Percentiles rank a stretch among this genome's conserved stretches.
Conservation (phyloP, 2,888 invertebrate species). For the Tenthredo scrophulariae region DNA sequence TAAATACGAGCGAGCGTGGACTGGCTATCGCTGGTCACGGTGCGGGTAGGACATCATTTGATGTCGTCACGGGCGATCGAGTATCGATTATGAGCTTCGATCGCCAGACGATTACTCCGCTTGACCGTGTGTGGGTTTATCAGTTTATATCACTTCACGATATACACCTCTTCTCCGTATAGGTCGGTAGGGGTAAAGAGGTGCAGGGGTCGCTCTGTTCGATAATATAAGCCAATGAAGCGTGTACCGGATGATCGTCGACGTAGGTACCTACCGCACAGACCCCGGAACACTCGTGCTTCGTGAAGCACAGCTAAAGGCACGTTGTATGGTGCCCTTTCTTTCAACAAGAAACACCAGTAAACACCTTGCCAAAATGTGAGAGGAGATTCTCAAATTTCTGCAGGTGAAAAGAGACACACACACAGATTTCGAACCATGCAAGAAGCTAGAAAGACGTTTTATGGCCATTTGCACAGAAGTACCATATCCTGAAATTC, state of each 20-base stretch:
- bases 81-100: constrained; percentile 30
- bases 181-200: background rate
- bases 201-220: background rate
- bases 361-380: background rate
- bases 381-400: background rate
- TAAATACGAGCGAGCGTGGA: constrained; percentile 27
- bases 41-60: constrained; percentile 27
- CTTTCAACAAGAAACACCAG: background rate
- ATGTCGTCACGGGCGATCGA: constrained; percentile 41
- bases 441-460: no score
- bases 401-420: background rate
- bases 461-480: no score
- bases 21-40: constrained; percentile 22
- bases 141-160: constrained; percentile 25
- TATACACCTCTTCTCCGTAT: background rate
- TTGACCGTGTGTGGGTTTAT: background rate
- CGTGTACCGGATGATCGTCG: constrained; percentile 26
- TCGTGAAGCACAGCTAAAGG: constrained; percentile 34
- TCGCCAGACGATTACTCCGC: background rate
- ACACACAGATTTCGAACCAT: background rate
- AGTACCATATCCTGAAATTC: no score
- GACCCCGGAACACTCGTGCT: constrained; percentile 40
- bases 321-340: background rate
- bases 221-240: constrained; percentile 25
- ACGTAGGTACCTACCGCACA: constrained; percentile 4